Evolutionary conservation across 2,113 vertebrate species (phyloP), one percentile per base, ranked within the genome.

Genomic region (Genyomyrus donnyi): DNA sequence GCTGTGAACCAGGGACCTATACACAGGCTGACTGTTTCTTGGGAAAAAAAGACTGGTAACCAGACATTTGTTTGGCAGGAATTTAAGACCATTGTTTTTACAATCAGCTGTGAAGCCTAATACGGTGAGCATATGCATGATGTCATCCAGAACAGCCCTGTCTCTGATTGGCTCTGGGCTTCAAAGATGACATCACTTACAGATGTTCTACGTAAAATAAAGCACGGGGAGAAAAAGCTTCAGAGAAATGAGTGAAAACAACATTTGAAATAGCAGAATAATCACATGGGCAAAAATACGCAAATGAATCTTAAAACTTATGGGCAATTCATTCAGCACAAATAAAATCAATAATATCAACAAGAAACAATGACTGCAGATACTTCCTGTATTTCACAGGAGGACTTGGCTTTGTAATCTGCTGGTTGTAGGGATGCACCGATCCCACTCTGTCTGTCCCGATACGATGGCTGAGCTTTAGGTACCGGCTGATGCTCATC

Each of bases 51-150:
- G 42, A 49, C 8, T 17, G 21, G n/a, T n/a, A 56, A 19, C 83
- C 10, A 74, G 62, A 87, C 56, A 89, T 66, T 11, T 1, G 85
- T 89, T n/a, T 91, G 93, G 93, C 94, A 93, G 93, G 94, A 93
- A 93, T 92, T 94, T 93, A 93, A 85, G 91, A 93, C 91, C 91
- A 1, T 52, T 91, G 87, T 9, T 77, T 62, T 90, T 88, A 0
- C 10, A 27, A 91, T n/a, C 3, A 89, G 58, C 31, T 88, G 88
- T 90, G 56, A 48, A 90, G 89, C 70, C 84, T 92, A 93, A 92
- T 92, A 91, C 19, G 39, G 90, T 58, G 21, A 27, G 86, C 84
- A 86, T 89, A 56, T 90, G 89, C 88, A 24, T 35, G 83, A 62
- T 50, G 49, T 62, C 53, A 62, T 66, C 35, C 27, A 62, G n/a